Evolutionary conservation across 2,113 vertebrate genomes (phyloP).

Genomic region (Calyptomena viridis): DNA sequence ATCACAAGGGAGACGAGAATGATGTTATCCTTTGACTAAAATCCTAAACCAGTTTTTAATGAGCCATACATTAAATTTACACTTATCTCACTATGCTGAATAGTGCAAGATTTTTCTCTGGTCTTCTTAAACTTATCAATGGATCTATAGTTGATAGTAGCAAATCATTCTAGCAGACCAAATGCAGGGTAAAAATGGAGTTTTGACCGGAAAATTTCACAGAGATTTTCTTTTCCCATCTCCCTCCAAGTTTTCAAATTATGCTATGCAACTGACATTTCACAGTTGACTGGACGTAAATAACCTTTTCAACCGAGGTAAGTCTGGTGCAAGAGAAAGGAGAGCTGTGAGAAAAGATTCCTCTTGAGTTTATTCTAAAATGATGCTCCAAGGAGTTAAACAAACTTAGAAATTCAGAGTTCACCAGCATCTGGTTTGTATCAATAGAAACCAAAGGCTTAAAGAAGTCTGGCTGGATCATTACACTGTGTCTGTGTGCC

Average conservation of each 20-base stretch:
- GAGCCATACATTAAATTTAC: background rate
- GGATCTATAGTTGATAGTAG: background rate
- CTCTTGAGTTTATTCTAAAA: conserved; percentile 34
- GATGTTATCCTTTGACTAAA: background rate
- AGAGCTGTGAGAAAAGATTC: conserved; percentile 20
- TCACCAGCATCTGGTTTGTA: conserved; percentile 33
- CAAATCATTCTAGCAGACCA: conserved; percentile 30
- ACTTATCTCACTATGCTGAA: background rate
- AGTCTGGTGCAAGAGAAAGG: conserved; percentile 10
- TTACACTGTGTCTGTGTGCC: background rate
- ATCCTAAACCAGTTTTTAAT: conserved; percentile 4
- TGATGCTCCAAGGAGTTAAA: conserved; percentile 42
- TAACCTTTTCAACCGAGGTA: conserved; percentile 2
- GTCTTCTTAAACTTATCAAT: background rate
- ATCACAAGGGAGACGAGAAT: background rate
- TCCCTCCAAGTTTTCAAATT: conserved; percentile 8
- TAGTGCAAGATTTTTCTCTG: background rate
- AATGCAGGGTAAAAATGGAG: conserved; percentile 27
- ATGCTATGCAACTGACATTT: background rate
- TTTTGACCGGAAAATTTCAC: conserved; percentile 29
- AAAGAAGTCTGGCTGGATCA: background rate
- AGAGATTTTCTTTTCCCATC: background rate
- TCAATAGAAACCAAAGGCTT: conserved; percentile 22
- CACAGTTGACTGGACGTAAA: background rate
- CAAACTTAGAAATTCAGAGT: conserved; percentile 23